Evolutionary conservation across 92 coral and sea anemone species (phyloP).

Genomic region (Diadumene lineata): DNA sequence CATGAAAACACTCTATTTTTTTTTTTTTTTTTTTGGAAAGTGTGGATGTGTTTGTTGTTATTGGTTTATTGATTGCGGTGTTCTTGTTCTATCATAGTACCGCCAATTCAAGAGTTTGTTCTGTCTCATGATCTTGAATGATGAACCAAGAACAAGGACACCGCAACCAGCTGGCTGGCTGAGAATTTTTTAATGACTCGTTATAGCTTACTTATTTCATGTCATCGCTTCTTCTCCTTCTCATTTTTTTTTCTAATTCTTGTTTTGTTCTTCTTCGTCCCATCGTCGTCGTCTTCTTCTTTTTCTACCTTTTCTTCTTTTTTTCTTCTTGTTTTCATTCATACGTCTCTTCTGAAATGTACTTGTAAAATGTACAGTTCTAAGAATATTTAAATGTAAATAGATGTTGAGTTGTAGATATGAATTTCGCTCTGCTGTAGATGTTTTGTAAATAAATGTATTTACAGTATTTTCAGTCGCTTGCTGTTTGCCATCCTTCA

Average conservation of each 20-base stretch:
- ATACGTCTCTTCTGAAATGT: not conserved
- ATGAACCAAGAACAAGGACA: not conserved
- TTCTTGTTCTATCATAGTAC: constrained; percentile 65
- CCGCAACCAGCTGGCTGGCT: constrained; percentile 1
- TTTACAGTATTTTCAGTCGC: too few species aligned
- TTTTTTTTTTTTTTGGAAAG: too few species aligned
- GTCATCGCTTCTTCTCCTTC: not conserved
- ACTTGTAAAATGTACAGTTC: too few species aligned
- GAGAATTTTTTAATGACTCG: not conserved
- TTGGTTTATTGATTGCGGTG: constrained; percentile 16
- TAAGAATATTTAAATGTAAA: too few species aligned
- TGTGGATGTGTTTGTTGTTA: not conserved
- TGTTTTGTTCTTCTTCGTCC: not conserved
- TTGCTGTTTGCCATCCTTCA: too few species aligned
- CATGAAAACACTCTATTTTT: too few species aligned
- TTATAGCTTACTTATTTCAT: not conserved
- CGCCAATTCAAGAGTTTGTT: constrained; percentile 79
- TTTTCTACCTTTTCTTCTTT: not conserved
- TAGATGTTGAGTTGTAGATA: too few species aligned
- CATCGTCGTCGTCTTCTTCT: not conserved
- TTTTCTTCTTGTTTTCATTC: not conserved
- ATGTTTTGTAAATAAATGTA: too few species aligned
- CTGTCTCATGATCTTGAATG: constrained; percentile 55
- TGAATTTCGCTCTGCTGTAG: too few species aligned
- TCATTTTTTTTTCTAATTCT: not conserved